A percentile compares a stretch with the other conserved stretches of the same genome.
phyloP scores from a whole-genome alignment of 2,888 invertebrate species.

The Tenthredo livida region DNA sequence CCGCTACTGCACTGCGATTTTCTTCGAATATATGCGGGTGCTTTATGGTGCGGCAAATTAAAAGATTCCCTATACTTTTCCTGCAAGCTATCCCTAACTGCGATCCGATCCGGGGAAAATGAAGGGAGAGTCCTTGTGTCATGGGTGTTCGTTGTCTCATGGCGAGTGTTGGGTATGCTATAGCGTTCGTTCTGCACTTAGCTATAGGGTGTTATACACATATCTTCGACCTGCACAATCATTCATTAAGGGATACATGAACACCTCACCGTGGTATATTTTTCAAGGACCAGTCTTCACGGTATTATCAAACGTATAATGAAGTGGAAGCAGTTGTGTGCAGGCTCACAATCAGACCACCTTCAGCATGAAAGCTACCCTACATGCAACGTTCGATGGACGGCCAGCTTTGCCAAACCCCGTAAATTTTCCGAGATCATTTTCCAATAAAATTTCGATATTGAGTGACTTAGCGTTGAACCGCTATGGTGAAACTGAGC shows the following conservation, averaged over 20 bases:
- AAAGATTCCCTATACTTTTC: constrained; percentile 76
- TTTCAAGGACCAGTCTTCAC: background rate
- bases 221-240: background rate
- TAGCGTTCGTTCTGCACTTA: background rate
- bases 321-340: too few relatives aligned
- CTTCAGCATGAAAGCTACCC: too few relatives aligned
- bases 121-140: background rate
- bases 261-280: background rate
- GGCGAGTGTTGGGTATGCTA: constrained; percentile 8
- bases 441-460: too few relatives aligned
- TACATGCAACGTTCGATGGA: too few relatives aligned
- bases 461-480: background rate
- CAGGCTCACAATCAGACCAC: too few relatives aligned
- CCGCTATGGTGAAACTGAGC: background rate
- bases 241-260: background rate
- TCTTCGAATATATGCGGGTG: constrained; percentile 64
- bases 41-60: constrained; percentile 78
- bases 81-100: constrained; percentile 67
- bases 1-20: constrained; percentile 52
- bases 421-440: too few relatives aligned
- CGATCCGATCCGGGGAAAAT: constrained; percentile 68
- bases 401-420: too few relatives aligned
- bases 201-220: background rate
- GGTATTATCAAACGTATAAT: background rate
- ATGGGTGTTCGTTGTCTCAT: constrained; percentile 32